Conservation (phyloP, 2,797 vertebrate genomes). For the Pseudotriccus pelzelni region DNA sequence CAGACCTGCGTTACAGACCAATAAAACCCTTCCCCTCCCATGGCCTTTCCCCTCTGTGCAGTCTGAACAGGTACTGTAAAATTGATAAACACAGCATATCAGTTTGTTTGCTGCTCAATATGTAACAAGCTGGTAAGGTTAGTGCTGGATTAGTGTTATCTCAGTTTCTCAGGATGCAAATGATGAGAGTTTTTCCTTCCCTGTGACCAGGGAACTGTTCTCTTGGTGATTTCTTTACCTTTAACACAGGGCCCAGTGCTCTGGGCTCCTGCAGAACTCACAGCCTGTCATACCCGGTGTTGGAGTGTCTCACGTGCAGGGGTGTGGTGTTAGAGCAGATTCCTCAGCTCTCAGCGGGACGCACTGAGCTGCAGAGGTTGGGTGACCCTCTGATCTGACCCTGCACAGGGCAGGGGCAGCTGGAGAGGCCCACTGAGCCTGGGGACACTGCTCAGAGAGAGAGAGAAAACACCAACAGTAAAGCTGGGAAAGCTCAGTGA, state of each 20-base stretch:
- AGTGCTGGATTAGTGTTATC: neutral
- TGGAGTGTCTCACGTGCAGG: neutral
- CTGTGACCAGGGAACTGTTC: neutral
- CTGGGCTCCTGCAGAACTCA: fast-evolving
- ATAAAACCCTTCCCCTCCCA: neutral
- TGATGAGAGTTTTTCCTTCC: neutral
- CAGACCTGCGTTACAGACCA: fast-evolving
- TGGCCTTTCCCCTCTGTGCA: neutral
- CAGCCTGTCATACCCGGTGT: fast-evolving
- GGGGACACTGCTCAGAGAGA: neutral
- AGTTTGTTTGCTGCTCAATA: neutral
- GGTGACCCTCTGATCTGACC: neutral
- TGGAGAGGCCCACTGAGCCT: neutral
- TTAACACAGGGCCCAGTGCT: neutral
- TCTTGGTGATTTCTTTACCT: neutral
- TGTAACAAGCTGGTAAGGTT: neutral
- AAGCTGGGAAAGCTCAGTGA: neutral
- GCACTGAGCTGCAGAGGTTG: neutral
- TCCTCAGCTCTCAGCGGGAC: neutral
- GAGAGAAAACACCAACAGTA: neutral
- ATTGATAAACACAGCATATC: neutral
- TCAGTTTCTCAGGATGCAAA: neutral
- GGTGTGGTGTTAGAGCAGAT: neutral
- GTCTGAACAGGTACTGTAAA: neutral
- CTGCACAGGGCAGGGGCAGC: neutral